These are phyloP conservation scores for Hydrophis major DNA, from an alignment of 2,797 vertebrate species.

Conservation along the genomic window DNA sequence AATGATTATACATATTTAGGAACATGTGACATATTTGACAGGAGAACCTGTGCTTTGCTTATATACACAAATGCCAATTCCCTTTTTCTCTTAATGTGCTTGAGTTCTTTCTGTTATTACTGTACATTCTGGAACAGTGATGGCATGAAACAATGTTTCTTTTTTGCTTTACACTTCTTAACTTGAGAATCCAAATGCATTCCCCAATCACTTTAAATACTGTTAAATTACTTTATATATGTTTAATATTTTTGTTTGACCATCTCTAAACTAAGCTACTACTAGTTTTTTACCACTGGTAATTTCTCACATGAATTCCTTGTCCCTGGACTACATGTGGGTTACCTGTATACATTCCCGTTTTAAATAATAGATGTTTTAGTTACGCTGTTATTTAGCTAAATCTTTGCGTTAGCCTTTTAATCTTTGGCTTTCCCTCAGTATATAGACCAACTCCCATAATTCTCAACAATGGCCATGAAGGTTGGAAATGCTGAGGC, in stretches of 20 bases:
- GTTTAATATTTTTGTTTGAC: constrained; percentile 5
- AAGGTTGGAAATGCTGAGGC: neutral
- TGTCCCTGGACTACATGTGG: neutral
- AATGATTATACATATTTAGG: neutral
- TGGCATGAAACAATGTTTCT: neutral
- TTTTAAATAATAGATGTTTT: neutral
- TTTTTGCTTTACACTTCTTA: constrained; percentile 1
- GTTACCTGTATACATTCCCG: neutral
- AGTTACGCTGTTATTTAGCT: neutral
- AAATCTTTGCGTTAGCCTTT: neutral
- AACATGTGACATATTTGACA: neutral
- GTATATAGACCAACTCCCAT: neutral
- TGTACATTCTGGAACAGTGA: neutral
- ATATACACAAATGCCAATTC: neutral
- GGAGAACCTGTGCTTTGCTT: neutral
- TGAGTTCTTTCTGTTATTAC: neutral
- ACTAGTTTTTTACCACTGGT: neutral
- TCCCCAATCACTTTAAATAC: neutral
- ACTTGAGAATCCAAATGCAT: neutral
- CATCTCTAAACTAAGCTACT: neutral
- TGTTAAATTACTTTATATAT: neutral
- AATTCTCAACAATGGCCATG: neutral
- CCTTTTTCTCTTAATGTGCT: neutral
- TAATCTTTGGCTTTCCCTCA: neutral
- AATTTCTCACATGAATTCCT: neutral